Evolutionary conservation across 2,113 vertebrate genomes (phyloP).

Genomic region (Copsychus sechellarum): DNA sequence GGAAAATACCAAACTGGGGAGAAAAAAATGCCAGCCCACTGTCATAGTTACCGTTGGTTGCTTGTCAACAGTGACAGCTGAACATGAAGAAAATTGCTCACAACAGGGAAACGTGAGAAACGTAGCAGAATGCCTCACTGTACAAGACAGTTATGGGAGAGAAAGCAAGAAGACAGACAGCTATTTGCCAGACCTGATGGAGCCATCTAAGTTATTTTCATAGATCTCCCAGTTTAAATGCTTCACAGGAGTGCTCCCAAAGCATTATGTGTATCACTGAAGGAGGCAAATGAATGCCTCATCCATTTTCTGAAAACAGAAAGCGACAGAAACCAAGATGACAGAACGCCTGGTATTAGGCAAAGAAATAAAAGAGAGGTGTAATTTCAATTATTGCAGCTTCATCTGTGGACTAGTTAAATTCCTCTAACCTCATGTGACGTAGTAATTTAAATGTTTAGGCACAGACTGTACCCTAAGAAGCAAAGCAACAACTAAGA

Average conservation of each 20-base stretch:
- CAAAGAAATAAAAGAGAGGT: background rate
- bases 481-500: background rate
- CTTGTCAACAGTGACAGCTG: background rate
- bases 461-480: background rate
- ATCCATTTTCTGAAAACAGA: background rate
- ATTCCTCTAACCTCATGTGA: background rate
- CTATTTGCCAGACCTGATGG: conserved; percentile 5
- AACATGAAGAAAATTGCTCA: background rate
- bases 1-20: background rate
- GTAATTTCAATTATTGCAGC: background rate
- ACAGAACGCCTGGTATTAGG: background rate
- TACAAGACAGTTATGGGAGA: background rate
- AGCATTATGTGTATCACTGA: background rate
- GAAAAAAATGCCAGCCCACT: background rate
- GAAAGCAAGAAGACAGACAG: background rate
- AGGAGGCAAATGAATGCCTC: background rate
- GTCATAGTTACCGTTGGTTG: background rate
- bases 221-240: background rate
- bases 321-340: background rate
- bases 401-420: background rate
- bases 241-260: background rate
- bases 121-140: background rate
- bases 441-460: background rate
- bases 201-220: background rate
- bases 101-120: background rate